Base-by-base conservation (phyloP, 2,797 vertebrate genomes). In the Orientallactaga sibirica region DNA sequence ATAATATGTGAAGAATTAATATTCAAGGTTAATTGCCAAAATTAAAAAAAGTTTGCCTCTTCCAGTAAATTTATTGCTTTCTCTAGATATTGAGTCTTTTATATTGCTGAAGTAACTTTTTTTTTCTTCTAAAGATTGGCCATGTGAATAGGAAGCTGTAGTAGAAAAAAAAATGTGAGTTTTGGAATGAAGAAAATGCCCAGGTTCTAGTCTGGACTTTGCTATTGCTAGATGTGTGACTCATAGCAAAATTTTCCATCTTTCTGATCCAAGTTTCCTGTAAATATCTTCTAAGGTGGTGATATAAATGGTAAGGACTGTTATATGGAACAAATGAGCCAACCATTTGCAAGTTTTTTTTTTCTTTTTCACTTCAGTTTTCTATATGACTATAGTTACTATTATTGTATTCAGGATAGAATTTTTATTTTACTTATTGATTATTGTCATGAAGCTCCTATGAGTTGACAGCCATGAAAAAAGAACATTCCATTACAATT, bases 201-300 rank as follows among this genome's bases (percentile, higher is more conserved):
- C 92, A 68, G 37, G 83, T 94, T 96, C 90, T 61, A 88, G 94
- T 95, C 78, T 94, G 88, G 83, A 94, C 81, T 84, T 84, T 92
- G 88, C 93, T 96, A 86, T 96, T 97, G 83, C 85, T 94, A 90
- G 88, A 85, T 94, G 88, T 94, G 92, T 97, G 96, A 97, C 94
- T 97, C 96, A 97, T 41, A 88, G 83, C 86, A 88, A 90, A 95
- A 96, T 96, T 95, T 88, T 94, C 84, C 90, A 88, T 96, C 43
- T 97, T 76, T 95, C 84, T 55, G 67, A 95, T 96, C 92, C 92
- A 97, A 93, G 88, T 96, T 96, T 95, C 93, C 80, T 92, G 94
- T 95, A 97, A 97, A 96, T 96, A 96, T 95, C 93, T 88, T 95
- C 80, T 92, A 81, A 90, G 95, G 66, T 89, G 77, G 77, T 75